These are phyloP conservation scores for Erinaceus europaeus DNA, from an alignment of 2,113 vertebrate species.

Conservation along the genomic window DNA sequence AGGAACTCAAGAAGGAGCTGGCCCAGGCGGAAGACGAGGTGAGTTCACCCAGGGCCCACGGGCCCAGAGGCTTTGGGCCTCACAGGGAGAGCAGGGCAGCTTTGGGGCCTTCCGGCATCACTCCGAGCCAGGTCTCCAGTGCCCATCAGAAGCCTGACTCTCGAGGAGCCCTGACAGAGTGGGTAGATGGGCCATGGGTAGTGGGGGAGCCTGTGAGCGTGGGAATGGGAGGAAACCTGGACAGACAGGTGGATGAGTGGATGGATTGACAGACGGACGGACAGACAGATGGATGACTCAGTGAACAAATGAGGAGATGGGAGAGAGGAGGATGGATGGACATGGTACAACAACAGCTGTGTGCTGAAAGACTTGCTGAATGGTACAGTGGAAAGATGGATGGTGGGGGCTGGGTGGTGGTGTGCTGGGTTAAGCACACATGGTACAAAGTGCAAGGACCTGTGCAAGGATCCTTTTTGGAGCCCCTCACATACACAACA, in stretches of 20 bases:
- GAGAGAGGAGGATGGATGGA: neutral
- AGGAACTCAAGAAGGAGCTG: constrained; percentile 97
- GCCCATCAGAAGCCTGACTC: neutral
- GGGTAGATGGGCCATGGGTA: neutral
- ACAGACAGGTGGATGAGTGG: neutral
- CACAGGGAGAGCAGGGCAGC: accelerated
- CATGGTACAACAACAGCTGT: too few species aligned
- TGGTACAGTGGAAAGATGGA: neutral
- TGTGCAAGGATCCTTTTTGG: neutral
- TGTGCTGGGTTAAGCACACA: too few species aligned
- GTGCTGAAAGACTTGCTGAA: accelerated
- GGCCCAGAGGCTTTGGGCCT: neutral
- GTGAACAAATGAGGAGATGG: neutral
- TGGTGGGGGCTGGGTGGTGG: too few species aligned
- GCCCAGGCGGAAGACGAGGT: constrained; percentile 97
- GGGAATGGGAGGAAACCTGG: neutral
- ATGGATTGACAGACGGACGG: neutral
- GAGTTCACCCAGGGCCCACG: accelerated
- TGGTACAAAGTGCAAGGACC: too few species aligned
- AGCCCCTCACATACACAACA: too few species aligned
- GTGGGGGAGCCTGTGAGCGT: neutral
- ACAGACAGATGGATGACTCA: neutral
- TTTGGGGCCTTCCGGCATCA: too few species aligned
- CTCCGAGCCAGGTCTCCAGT: accelerated
- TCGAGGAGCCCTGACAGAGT: neutral